Evolutionary conservation across 2,113 vertebrate genomes (phyloP), one percentile per base, ranked within the genome.

Genomic region (Dipodomys ordii): DNA sequence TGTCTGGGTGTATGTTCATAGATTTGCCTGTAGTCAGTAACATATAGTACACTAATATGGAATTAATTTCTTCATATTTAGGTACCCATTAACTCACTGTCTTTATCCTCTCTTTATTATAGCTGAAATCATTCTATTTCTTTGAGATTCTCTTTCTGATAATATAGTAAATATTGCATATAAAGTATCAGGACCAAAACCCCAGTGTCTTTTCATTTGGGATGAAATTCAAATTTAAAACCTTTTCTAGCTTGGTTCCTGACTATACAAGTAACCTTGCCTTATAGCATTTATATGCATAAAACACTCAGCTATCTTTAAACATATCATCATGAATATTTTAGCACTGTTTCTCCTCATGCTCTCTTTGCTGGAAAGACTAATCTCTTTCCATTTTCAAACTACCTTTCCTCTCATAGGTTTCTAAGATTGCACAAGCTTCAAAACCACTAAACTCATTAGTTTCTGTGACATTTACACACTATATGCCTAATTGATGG

Each of bases 121-220:
- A 32, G 39, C 91, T 32, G 27, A 91, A 83, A 64, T 62, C 20
- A 84, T 44, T 81, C 62, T 76, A 92, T 81, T 96, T 90, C 39
- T 86, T 74, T 20, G 3, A 64, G 80, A 87, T 46, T 87, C 23
- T 30, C 90, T 69, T 85, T 94, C 67, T 25, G 79, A 88, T 79
- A 76, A 78, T 2, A 46, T 1, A 77, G 57, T 25, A 39, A 39
- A 39, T 39, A 85, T 44, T 79, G 28, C 64, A 44, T 12, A 79
- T 9, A 49, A 53, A 69, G 71, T 6, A 35, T 92, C 30, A 64
- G 23, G n/a, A 84, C 62, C 76, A 57, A 79, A 84, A 69, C n/a
- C 4, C 15, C 30, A 35, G 32, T 65, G 44, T 32, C 25, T 86
- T 49, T 22, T 32, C 15, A 25, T 72, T 30, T 57, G 85, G 30